A percentile compares a stretch with the other conserved stretches of the same genome.
Evolutionary conservation across 2,113 vertebrate genomes (phyloP).

Genomic region (Neodon shergylaensis): DNA sequence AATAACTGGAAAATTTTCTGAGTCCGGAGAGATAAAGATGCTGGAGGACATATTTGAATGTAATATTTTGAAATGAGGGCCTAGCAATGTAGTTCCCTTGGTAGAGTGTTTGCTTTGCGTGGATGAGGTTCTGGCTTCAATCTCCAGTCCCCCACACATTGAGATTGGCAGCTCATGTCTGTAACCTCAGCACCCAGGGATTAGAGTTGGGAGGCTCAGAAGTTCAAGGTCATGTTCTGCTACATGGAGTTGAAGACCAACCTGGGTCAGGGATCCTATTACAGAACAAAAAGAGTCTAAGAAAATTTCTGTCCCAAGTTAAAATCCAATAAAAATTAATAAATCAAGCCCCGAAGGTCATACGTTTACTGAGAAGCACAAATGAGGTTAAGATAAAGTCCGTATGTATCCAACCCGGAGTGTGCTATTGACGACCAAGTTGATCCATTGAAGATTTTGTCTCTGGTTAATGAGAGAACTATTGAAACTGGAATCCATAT

Average conservation of each 20-base stretch:
- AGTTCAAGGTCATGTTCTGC: not conserved
- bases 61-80: conserved; percentile 1
- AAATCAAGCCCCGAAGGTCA: not conserved
- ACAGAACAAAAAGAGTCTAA: not conserved
- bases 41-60: conserved; percentile 16
- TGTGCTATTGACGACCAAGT: not conserved
- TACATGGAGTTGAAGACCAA: not conserved
- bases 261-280: not conserved
- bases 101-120: not conserved
- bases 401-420: not conserved
- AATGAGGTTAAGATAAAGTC: not conserved
- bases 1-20: conserved; percentile 13
- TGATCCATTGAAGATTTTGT: not conserved
- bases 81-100: not conserved
- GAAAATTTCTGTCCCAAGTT: not conserved
- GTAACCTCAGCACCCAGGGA: not conserved
- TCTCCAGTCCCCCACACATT: too few relatives aligned
- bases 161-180: not conserved
- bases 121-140: not conserved
- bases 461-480: not conserved
- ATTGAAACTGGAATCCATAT: conserved; percentile 17
- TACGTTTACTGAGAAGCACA: not conserved
- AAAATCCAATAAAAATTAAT: conserved; percentile 27
- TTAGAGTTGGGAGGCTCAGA: not conserved
- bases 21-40: not conserved